Evolutionary conservation across 1,140 invertebrate genomes (phyloP).

Genomic region (Apis mellifera): Amel_HAv3.1 CM009935.2:8376501-8377000

Average conservation of each 20-base stretch:
- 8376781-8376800: constrained; percentile 70
- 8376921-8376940: background rate
- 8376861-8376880: constrained; percentile 35
- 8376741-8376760: constrained; percentile 44
- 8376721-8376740: constrained; percentile 47
- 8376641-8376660: background rate
- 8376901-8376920: background rate
- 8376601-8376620: constrained; percentile 25
- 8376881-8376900: constrained; percentile 33
- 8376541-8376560: background rate
- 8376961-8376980: background rate
- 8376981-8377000: constrained; percentile 13
- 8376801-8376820: constrained; percentile 78
- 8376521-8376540: background rate
- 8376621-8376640: constrained; percentile 12
- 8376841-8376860: constrained; percentile 65
- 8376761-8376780: constrained; percentile 45
- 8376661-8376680: constrained; percentile 46
- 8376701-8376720: constrained; percentile 43
- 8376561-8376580: background rate
- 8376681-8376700: constrained; percentile 54
- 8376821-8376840: constrained; percentile 72
- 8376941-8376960: background rate
- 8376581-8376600: constrained; percentile 15
- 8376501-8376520: background rate